Base-by-base conservation (phyloP, 2,113 vertebrate species). In the Addax nasomaculatus region DNA sequence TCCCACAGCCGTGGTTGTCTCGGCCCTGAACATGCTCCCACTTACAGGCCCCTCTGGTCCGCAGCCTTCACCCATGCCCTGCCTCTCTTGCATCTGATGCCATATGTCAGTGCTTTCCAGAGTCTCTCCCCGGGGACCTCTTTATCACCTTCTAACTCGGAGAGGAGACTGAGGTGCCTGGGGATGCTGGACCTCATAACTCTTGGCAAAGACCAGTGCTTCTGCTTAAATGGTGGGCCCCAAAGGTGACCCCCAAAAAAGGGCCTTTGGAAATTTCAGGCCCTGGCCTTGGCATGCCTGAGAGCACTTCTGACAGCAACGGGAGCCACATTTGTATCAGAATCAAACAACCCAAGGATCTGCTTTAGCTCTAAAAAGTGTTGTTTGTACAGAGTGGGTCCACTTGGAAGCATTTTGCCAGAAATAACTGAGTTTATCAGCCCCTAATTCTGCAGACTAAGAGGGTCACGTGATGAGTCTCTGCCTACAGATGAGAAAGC, bases 11-110 rank as follows among this genome's bases (percentile, higher is more conserved):
- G 55, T 89, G 2, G 36, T 17, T 0, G 0, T 51, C 30, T 93
- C 39, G 73, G 81, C 10, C 1, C n/a, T 36, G 80, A 33, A 5
- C 12, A 10, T 16, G 11, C 45, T 58, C 33, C 3, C 16, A 0
- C 55, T 11, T n/a, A 36, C 64, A 53, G 70, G 33, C 49, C 55
- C 55, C 57, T 29, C 43, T 21, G 47, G 39, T 47, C 73, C 7
- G 3, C 23, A 1, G 12, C 45, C 33, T 67, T 39, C 5, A 0
- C 45, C 33, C 10, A 19, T 6, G 1, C 36, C 29, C 23, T 21
- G 15, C 10, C 53, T 58, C 45, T 27, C 86, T 25, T 90, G 78
- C 27, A 47, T 36, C n/a, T 30, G 45, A n/a, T 67, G 55, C 67
- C 3, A 5, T 67, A 49, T 33, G 25, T 10, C 55, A 4, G 1